These are phyloP conservation scores for Masnerella sp. DNA, from an alignment of 2,888 invertebrate species.

Conservation along the genomic window DNA sequence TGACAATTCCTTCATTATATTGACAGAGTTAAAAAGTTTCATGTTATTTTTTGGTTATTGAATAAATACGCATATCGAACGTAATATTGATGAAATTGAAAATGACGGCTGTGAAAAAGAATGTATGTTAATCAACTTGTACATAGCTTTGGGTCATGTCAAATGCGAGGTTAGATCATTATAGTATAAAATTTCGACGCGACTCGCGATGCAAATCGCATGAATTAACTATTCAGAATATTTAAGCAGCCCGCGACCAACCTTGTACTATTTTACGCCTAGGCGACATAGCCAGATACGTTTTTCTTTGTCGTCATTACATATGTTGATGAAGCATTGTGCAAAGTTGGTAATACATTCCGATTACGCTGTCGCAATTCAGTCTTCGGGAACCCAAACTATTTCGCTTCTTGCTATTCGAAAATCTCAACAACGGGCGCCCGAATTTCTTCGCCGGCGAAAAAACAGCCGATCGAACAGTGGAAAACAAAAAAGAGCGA, in stretches of 20 bases:
- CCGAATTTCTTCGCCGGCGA: too few relatives aligned
- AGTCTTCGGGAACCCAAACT: constrained; percentile 19
- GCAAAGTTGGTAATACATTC: constrained; percentile 48
- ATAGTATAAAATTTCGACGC: background rate
- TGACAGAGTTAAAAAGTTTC: too few relatives aligned
- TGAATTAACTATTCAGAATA: constrained; percentile 38
- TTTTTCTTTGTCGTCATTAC: constrained; percentile 52
- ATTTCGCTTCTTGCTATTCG: constrained; percentile 16
- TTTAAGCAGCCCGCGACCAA: constrained; percentile 30
- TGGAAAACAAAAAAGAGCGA: too few relatives aligned
- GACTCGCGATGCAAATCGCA: constrained; percentile 25
- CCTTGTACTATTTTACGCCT: constrained; percentile 44
- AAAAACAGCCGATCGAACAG: too few relatives aligned
- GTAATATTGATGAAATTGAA: too few relatives aligned
- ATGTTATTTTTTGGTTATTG: too few relatives aligned
- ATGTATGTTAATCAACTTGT: too few relatives aligned
- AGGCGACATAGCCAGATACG: constrained; percentile 21
- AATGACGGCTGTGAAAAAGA: too few relatives aligned
- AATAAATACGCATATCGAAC: too few relatives aligned
- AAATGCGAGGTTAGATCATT: background rate
- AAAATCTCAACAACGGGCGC: too few relatives aligned
- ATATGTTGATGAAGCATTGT: constrained; percentile 59
- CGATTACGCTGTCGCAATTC: constrained; percentile 34
- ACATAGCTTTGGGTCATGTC: too few relatives aligned
- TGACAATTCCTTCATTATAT: too few relatives aligned